phyloP scores from a whole-genome alignment of 2,888 invertebrate genomes.

The Aspidapion aeneum region DNA sequence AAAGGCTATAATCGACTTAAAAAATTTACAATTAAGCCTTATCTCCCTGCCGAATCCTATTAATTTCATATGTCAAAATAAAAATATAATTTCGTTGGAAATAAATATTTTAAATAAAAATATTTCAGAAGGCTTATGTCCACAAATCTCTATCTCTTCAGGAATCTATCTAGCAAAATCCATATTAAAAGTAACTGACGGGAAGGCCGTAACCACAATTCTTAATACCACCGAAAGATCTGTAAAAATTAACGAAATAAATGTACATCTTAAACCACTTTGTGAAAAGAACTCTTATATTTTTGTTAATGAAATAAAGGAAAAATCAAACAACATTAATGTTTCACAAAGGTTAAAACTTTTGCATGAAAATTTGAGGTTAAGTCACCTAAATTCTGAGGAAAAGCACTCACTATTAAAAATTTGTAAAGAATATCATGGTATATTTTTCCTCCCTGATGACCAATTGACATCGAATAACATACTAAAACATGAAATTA shows the following conservation, averaged over 20 bases:
- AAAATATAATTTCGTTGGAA: no score
- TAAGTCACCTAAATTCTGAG: conserved; percentile 30
- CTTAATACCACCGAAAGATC: conserved; percentile 15
- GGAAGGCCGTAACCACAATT: conserved; percentile 19
- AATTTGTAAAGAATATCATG: conserved; percentile 31
- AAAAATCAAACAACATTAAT: neutral
- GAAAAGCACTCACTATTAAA: conserved; percentile 29
- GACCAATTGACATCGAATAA: neutral
- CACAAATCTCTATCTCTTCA: conserved; percentile 15
- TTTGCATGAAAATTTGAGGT: conserved; percentile 14
- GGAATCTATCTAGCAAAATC: conserved; percentile 19
- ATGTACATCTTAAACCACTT: conserved; percentile 13
- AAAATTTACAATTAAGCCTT: neutral
- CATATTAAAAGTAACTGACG: conserved; percentile 16
- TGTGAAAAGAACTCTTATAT: conserved; percentile 2
- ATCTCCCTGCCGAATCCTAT: neutral
- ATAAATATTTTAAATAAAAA: conserved; percentile 19
- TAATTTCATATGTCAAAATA: no score
- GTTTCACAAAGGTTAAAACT: neutral
- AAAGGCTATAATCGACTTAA: conserved; percentile 20
- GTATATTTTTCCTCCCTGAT: conserved; percentile 34
- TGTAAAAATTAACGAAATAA: conserved; percentile 13
- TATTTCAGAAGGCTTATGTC: conserved; percentile 20
- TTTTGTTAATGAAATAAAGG: conserved; percentile 9
- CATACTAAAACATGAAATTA: neutral